Conservation (phyloP, 1,140 invertebrate genomes). For the Cotesia glomerata region DNA sequence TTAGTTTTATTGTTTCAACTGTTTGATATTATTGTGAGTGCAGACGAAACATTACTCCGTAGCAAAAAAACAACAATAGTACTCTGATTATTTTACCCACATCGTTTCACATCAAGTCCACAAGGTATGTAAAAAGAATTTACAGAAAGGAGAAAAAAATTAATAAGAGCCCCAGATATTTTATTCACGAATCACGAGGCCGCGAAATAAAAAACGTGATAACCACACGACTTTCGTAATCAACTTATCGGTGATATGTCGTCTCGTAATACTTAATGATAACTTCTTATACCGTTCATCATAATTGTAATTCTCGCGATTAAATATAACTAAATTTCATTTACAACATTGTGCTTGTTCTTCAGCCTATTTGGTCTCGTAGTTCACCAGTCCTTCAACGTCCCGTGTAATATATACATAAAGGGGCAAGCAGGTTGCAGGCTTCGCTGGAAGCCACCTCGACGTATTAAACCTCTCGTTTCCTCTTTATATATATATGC, state of each 20-base stretch:
- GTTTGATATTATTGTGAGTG: not conserved
- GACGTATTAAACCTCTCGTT: conserved; percentile 11
- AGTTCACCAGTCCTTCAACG: not conserved
- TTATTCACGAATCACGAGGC: no score
- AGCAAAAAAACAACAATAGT: not conserved
- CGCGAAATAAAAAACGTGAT: no score
- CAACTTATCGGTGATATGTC: not conserved
- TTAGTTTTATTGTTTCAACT: not conserved
- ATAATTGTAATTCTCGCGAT: no score
- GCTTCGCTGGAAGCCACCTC: conserved; percentile 22
- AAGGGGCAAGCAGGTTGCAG: conserved; percentile 17
- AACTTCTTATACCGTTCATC: not conserved
- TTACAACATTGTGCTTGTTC: not conserved
- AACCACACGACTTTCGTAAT: not conserved
- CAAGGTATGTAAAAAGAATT: conserved; percentile 10
- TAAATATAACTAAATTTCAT: no score
- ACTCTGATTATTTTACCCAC: not conserved
- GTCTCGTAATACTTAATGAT: not conserved
- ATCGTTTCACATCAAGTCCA: conserved; percentile 19
- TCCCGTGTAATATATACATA: conserved; percentile 22
- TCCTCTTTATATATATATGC: not conserved
- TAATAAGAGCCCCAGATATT: no score
- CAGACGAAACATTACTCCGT: not conserved
- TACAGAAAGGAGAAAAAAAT: not conserved
- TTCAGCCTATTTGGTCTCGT: not conserved